Conservation (phyloP, 2,888 invertebrate genomes). For the Lepeophtheirus nordmannii region DNA sequence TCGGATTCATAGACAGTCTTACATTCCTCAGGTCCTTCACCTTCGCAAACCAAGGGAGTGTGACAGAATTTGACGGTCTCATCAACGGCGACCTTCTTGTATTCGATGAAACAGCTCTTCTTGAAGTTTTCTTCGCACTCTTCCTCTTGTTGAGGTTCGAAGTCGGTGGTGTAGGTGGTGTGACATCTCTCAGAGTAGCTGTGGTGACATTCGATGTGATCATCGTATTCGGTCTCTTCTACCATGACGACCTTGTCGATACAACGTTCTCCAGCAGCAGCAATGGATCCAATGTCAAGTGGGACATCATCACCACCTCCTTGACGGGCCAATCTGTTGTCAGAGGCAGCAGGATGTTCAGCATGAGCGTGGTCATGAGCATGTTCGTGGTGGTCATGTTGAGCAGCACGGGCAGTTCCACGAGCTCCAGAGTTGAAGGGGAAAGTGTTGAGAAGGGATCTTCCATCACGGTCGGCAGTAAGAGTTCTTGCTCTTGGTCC, state of each 20-base stretch:
- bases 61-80: conserved; percentile 14
- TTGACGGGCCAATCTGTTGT: conserved; percentile 10
- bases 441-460: conserved; percentile 21
- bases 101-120: conserved; percentile 19
- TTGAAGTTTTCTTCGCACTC: conserved; percentile 21
- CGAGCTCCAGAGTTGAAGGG: conserved; percentile 11
- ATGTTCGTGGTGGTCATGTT: not conserved
- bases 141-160: conserved; percentile 20
- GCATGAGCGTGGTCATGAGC: not conserved
- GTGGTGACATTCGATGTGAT: conserved; percentile 19
- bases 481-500: not conserved
- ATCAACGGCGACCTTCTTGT: conserved; percentile 17
- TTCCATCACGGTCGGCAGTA: not conserved
- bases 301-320: conserved; percentile 9
- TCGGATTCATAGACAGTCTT: conserved; percentile 18
- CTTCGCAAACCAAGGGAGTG: conserved; percentile 1
- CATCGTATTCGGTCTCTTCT: conserved; percentile 19
- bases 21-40: conserved; percentile 13
- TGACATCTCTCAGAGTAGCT: conserved; percentile 17
- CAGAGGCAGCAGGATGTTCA: conserved; percentile 4
- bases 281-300: conserved; percentile 13
- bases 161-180: conserved; percentile 17
- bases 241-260: conserved; percentile 21
- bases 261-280: conserved; percentile 19
- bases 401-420: not conserved